phyloP scores from a whole-genome alignment of 30 jellyfish, hydroid and myxozoan species.

The Aurelia sp. region DNA sequence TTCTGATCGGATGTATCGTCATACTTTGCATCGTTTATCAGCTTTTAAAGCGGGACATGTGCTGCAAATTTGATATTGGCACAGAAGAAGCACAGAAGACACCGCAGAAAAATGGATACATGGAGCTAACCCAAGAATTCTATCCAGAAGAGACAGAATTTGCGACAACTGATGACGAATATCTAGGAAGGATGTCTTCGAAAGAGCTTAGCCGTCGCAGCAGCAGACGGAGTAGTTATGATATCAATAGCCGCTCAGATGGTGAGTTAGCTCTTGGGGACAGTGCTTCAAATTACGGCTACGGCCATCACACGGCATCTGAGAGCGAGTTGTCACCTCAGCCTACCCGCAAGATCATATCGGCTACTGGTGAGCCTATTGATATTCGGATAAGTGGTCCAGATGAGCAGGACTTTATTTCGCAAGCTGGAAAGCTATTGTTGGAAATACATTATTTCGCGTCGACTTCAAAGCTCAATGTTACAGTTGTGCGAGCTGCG shows the following conservation, averaged over 20 bases:
- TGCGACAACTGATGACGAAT: conserved; percentile 91
- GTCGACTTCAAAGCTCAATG: conserved; percentile 75
- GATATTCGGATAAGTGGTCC: conserved; percentile 85
- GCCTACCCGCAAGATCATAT: conserved; percentile 59
- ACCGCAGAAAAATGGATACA: conserved; percentile 88
- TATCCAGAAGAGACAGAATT: conserved; percentile 89
- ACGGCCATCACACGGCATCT: conserved; percentile 81
- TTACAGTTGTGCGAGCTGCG: conserved; percentile 84
- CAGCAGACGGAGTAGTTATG: conserved; percentile 92
- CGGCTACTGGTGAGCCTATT: conserved; percentile 76
- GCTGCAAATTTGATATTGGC: conserved; percentile 89
- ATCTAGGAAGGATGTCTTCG: conserved; percentile 79
- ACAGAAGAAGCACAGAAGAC: conserved; percentile 78
- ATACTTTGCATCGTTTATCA: conserved; percentile 89
- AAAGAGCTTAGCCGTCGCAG: conserved; percentile 91
- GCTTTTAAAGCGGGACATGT: conserved; percentile 93
- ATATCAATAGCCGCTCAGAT: conserved; percentile 85
- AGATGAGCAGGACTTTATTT: conserved; percentile 79
- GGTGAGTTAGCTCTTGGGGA: conserved; percentile 91
- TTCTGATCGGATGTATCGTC: conserved; percentile 89
- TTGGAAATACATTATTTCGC: conserved; percentile 84
- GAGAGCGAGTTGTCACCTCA: conserved; percentile 82
- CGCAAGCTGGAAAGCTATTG: conserved; percentile 84
- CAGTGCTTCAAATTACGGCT: conserved; percentile 88
- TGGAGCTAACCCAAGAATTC: conserved; percentile 84